Percentiles rank a stretch among this genome's conserved stretches.
phyloP scores from a whole-genome alignment of 2,888 invertebrate species.

The Nymphalis urticae region DNA sequence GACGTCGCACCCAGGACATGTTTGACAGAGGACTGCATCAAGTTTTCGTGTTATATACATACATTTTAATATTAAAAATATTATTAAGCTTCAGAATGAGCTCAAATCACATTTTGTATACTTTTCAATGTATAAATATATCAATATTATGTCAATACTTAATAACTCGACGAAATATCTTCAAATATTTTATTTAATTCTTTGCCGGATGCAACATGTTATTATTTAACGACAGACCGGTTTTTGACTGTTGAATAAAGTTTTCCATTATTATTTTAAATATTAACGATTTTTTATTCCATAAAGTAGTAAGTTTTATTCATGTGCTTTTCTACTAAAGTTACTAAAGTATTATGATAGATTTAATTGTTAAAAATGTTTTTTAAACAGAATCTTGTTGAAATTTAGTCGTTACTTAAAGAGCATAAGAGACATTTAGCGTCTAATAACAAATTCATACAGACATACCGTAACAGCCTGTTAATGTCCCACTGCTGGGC shows the following conservation, averaged over 20 bases:
- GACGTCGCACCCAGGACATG: no score
- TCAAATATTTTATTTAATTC: not conserved
- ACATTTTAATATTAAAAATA: no score
- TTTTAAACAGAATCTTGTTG: no score
- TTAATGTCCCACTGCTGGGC: no score
- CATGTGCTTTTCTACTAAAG: no score
- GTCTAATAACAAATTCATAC: constrained; percentile 28
- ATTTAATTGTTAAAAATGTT: no score
- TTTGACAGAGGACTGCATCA: no score
- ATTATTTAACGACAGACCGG: constrained; percentile 12
- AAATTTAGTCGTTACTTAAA: constrained; percentile 2
- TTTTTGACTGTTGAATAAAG: constrained; percentile 4
- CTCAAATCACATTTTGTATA: not conserved
- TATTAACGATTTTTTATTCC: not conserved
- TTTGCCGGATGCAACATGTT: constrained; percentile 17
- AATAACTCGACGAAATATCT: not conserved
- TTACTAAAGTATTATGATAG: no score
- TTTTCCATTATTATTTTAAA: not conserved
- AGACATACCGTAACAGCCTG: no score
- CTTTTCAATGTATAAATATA: not conserved
- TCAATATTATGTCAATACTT: not conserved
- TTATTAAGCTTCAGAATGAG: not conserved
- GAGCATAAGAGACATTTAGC: not conserved
- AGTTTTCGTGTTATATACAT: no score
- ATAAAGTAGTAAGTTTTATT: not conserved